Conservation (phyloP, 2,888 invertebrate species). For the Ormyrus rosae region DNA sequence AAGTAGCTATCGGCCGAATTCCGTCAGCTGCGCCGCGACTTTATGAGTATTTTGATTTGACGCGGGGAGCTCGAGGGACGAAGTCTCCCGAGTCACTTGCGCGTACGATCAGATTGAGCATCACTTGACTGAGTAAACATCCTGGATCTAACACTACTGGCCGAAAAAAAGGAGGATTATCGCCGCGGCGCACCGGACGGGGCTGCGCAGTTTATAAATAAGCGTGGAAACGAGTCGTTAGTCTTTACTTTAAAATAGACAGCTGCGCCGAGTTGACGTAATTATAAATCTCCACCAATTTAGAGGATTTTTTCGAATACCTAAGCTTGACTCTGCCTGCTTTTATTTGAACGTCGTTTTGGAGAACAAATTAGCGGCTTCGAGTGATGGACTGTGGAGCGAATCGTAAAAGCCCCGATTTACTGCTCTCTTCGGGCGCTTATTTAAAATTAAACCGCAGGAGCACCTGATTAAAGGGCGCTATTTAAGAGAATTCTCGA, state of each 20-base stretch:
- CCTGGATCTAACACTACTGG: constrained; percentile 31
- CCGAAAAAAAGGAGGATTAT: constrained; percentile 18
- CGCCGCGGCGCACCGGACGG: neutral
- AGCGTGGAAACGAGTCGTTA: constrained; percentile 45
- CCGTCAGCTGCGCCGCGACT: too few species aligned
- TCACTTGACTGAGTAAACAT: constrained; percentile 52
- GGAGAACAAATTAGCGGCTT: neutral
- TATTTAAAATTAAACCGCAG: too few species aligned
- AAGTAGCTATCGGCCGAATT: too few species aligned
- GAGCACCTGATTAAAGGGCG: too few species aligned
- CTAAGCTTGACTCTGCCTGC: neutral
- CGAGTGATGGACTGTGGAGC: too few species aligned
- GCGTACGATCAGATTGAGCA: constrained; percentile 33
- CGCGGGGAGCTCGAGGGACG: neutral
- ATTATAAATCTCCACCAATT: constrained; percentile 53
- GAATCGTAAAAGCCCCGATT: too few species aligned
- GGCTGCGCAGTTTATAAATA: constrained; percentile 46
- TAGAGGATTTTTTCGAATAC: constrained; percentile 10
- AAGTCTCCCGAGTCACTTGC: constrained; percentile 27
- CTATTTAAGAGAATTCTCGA: too few species aligned
- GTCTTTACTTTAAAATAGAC: constrained; percentile 49
- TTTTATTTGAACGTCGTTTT: constrained; percentile 2
- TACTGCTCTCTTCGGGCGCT: too few species aligned
- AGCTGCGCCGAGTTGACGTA: constrained; percentile 41
- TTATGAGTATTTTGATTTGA: too few species aligned